Percentiles rank a stretch among this genome's conserved stretches.
Evolutionary conservation across 2,888 invertebrate genomes (phyloP).

Genomic region (Sisyra terminalis): DNA sequence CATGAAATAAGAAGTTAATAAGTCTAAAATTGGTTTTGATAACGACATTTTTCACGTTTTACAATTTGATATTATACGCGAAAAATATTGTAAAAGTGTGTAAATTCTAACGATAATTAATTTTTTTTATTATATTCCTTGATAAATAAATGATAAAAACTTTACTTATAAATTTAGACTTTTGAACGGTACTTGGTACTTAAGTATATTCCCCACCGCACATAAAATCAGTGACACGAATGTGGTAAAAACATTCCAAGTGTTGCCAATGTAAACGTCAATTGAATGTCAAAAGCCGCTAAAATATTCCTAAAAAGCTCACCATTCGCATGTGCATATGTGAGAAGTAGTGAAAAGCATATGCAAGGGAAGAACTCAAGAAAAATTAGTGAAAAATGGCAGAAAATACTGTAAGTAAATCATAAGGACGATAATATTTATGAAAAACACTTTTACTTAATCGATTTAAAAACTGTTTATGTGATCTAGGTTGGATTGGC

Average conservation of each 20-base stretch:
- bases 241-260: background rate
- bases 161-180: background rate
- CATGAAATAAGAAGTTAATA: conserved; percentile 53
- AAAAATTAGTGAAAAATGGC: conserved; percentile 34
- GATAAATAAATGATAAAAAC: background rate
- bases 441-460: conserved; percentile 10
- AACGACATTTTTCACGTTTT: conserved; percentile 36
- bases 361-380: background rate
- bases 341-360: too few species aligned
- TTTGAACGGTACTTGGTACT: too few species aligned
- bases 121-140: background rate
- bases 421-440: conserved; percentile 25
- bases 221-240: background rate
- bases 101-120: background rate
- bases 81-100: background rate
- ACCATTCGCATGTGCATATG: too few species aligned
- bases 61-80: background rate
- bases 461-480: too few species aligned
- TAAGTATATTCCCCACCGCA: too few species aligned
- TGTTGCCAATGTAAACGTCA: background rate
- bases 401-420: conserved; percentile 45
- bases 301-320: too few species aligned
- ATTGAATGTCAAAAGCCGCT: too few species aligned
- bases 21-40: conserved; percentile 53
- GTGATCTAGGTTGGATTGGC: conserved; percentile 19